Base-by-base conservation (phyloP, 2,797 vertebrate genomes). In the Helicolenus hilgendorfi region DNA sequence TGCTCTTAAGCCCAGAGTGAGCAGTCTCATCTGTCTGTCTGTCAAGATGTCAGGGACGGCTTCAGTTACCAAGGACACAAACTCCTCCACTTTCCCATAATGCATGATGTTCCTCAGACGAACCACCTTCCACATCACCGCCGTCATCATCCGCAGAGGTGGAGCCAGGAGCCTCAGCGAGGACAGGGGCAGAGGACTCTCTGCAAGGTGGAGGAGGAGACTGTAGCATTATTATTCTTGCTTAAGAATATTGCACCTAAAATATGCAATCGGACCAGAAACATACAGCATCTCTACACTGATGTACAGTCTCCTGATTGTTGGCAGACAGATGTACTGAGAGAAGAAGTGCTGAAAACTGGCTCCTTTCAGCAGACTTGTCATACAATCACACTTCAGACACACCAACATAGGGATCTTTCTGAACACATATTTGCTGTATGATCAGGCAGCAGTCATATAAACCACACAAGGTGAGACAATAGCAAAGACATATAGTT, bases 71-170 rank as follows among this genome's bases (percentile, higher is more conserved):
- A 96, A 18, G 4, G 91, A 91, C 6, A 96, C 92, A 79, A 96
- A 96, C 83, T 94, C 91, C 36, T 94, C 94, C 36, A 96, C 90
- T 76, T 91, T 94, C 73, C 91, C 90, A 64, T 96, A 96, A 73
- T 92, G 94, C 45, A 81, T 65, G 2, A 90, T 33, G 53, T 89
- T 91, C 49, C 87, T 94, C 41, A 91, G 86, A 41, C 27, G 81
- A 24, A 95, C 83, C 41, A 84, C 77, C 41, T 92, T 92, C 95
- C 95, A 97, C 89, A 96, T 90, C 58, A 92, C 81, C 3, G 94
- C 95, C 1, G 93, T 94, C 77, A 94, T 90, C 55, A 96, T 8
- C 33, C 93, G 83, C 64, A 97, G 49, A 14, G 94, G 94, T 14
- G 96, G 93, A 38, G 93, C 87, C 75, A 96, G 81, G 71, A 96